These are phyloP conservation scores for Bunonema sp. DNA, from an alignment of 2,888 invertebrate genomes.

Conservation along the genomic window DNA sequence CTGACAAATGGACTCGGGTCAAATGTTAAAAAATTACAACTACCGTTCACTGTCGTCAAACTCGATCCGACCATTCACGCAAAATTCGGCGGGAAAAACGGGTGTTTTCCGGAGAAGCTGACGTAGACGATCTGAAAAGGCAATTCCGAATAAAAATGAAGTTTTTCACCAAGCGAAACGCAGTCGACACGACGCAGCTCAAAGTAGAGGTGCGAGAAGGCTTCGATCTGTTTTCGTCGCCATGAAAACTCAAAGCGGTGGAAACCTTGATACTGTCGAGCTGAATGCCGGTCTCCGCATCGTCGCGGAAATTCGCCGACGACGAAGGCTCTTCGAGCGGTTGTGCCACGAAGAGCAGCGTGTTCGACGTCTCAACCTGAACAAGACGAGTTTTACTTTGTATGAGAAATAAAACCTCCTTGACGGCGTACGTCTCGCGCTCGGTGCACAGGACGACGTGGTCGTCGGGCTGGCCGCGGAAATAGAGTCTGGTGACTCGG, in stretches of 20 bases:
- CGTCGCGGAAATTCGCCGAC: no score
- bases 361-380: constrained; percentile 12
- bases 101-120: no score
- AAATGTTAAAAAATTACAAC: neutral
- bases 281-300: no score
- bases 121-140: no score
- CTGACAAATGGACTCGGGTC: neutral
- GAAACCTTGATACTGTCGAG: no score
- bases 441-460: constrained; percentile 7
- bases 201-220: constrained; percentile 3
- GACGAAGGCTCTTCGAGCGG: neutral
- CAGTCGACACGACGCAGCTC: constrained; percentile 7
- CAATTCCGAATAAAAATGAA: no score
- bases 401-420: neutral
- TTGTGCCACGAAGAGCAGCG: constrained; percentile 6
- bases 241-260: no score
- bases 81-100: no score
- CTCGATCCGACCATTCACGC: no score
- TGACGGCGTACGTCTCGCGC: constrained; percentile 7
- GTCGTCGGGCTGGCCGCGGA: constrained; percentile 9
- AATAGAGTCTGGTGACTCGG: constrained; percentile 9
- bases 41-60: no score
- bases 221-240: constrained; percentile 1
- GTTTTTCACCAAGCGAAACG: no score
- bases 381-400: neutral